Percentiles rank a stretch among this genome's conserved stretches.
Conservation (phyloP, 2,797 vertebrate genomes). For the Pipistrellus pipistrellus region DNA sequence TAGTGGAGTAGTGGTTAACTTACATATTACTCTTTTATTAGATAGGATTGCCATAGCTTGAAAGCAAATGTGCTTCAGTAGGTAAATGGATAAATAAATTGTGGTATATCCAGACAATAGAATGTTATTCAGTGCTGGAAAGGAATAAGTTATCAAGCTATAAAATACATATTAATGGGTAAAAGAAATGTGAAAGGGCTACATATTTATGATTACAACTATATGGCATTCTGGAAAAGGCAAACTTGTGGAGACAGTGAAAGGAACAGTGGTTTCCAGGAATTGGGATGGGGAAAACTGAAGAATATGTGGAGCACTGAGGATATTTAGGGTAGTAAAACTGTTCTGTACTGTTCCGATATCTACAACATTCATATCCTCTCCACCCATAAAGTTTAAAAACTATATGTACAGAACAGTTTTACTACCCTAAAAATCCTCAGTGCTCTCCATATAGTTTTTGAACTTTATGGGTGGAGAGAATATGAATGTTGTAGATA, state of each 20-base stretch:
- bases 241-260: neutral
- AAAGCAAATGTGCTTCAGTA: neutral
- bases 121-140: neutral
- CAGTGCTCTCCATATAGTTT: too few relatives aligned
- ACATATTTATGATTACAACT: neutral
- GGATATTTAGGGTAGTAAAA: neutral
- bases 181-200: neutral
- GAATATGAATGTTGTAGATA: neutral
- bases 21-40: too few relatives aligned
- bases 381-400: too few relatives aligned
- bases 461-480: neutral
- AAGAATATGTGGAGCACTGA: neutral
- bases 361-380: too few relatives aligned
- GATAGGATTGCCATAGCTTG: neutral
- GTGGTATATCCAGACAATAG: neutral
- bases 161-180: neutral
- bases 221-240: neutral
- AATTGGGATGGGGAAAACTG: too few relatives aligned
- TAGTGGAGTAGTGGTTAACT: too few relatives aligned
- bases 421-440: too few relatives aligned
- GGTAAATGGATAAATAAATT: neutral
- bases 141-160: neutral
- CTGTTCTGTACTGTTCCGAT: too few relatives aligned
- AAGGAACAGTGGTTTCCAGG: neutral
- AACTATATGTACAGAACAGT: too few relatives aligned